Conservation (phyloP, 2,888 invertebrate species). For the Sturmia bella region DNA sequence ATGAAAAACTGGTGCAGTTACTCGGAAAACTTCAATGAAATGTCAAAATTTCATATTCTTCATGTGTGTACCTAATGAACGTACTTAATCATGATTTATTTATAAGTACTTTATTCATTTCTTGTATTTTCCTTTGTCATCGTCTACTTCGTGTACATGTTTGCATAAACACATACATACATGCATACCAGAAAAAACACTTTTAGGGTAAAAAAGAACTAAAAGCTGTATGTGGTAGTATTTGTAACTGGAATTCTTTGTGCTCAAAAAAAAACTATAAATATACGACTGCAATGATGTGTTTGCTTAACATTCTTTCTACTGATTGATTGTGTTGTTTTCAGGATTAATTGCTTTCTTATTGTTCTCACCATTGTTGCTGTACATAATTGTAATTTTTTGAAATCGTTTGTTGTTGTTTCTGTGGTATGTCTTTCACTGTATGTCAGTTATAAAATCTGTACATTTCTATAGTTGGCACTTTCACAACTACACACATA, state of each 20-base stretch:
- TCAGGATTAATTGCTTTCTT: slow-evolving; percentile 59
- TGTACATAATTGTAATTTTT: slow-evolving; percentile 16
- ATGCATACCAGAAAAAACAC: neutral
- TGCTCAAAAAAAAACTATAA: slow-evolving; percentile 7
- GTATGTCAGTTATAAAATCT: slow-evolving; percentile 19
- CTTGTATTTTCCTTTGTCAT: neutral
- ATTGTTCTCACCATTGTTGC: slow-evolving; percentile 35
- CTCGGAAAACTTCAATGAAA: neutral
- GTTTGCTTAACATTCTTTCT: slow-evolving; percentile 47
- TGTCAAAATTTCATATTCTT: slow-evolving; percentile 23
- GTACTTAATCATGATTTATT: slow-evolving; percentile 57
- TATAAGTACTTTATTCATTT: slow-evolving; percentile 19
- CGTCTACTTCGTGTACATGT: slow-evolving; percentile 1
- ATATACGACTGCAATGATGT: slow-evolving; percentile 19
- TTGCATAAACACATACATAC: neutral
- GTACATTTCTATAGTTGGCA: neutral
- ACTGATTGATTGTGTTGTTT: slow-evolving; percentile 69
- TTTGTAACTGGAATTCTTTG: neutral
- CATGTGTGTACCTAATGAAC: slow-evolving; percentile 20
- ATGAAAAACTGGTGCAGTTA: too few species aligned
- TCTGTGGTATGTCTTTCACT: neutral
- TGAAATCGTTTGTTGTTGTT: slow-evolving; percentile 1
- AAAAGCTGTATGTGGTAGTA: neutral
- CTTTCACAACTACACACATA: neutral
- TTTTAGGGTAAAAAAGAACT: neutral